Conservation (phyloP, 2,113 vertebrate species). For the Elachura formosa region DNA sequence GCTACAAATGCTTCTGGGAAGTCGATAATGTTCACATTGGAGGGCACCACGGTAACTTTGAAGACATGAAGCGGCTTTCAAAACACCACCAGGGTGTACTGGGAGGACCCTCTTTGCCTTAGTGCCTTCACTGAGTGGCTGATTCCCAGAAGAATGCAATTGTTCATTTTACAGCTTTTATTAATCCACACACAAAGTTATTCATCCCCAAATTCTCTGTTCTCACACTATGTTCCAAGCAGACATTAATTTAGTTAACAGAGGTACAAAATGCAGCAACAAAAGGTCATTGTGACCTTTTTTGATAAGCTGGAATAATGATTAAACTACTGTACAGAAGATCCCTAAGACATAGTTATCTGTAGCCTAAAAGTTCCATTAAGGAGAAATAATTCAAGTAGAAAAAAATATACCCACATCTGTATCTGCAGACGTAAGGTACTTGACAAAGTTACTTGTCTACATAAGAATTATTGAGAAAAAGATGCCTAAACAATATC, state of each 20-base stretch:
- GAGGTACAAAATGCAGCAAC: conserved; percentile 30
- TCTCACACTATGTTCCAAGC: background rate
- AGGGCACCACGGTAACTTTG: background rate
- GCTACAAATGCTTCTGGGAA: conserved; percentile 22
- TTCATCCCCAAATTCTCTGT: background rate
- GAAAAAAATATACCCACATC: background rate
- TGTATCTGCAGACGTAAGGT: fast-evolving
- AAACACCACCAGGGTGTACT: background rate
- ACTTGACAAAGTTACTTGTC: background rate
- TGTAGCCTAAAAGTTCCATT: background rate
- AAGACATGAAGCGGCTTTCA: background rate
- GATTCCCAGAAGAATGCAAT: background rate
- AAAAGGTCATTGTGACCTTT: conserved; percentile 46
- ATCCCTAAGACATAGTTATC: background rate
- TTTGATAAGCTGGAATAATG: conserved; percentile 60
- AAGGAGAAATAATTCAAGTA: background rate
- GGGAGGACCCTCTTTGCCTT: background rate
- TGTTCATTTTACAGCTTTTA: background rate
- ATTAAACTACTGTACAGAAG: conserved; percentile 35
- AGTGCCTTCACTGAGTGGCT: background rate
- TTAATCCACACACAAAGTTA: background rate
- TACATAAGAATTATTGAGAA: background rate
- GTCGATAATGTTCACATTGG: background rate
- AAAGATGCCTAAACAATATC: background rate
- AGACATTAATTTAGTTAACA: conserved; percentile 12